phyloP scores from a whole-genome alignment of 2,888 invertebrate genomes.

The Pachymerium ferrugineum region DNA sequence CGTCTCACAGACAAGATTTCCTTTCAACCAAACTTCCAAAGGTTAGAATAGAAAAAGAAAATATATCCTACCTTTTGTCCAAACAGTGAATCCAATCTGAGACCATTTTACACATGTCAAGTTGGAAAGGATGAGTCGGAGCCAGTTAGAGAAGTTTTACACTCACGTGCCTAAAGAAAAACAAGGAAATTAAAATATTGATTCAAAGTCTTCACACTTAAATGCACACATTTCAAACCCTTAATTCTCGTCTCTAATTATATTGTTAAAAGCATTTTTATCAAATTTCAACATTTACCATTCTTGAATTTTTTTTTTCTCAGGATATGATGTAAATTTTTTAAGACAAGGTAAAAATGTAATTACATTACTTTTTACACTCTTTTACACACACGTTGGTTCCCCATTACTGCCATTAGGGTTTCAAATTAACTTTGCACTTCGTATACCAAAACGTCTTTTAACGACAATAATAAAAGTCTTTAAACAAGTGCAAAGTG shows the following conservation, averaged over 20 bases:
- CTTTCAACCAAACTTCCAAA: background rate
- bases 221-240: background rate
- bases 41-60: background rate
- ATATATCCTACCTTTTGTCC: constrained; percentile 39
- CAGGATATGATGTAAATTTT: too few relatives aligned
- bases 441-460: background rate
- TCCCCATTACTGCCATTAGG: background rate
- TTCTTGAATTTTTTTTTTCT: background rate
- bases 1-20: background rate
- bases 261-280: too few relatives aligned
- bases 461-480: background rate
- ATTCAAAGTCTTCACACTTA: background rate
- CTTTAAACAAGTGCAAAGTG: background rate
- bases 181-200: background rate
- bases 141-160: background rate
- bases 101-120: constrained; percentile 37
- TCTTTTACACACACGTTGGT: background rate
- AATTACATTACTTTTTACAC: background rate
- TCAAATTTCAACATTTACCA: background rate
- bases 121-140: background rate
- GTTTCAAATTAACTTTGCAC: background rate
- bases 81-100: constrained; percentile 39
- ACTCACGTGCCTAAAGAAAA: background rate
- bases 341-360: too few relatives aligned
- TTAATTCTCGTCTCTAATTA: too few relatives aligned